Evolutionary conservation across 2,888 invertebrate genomes (phyloP).

Genomic region (Neoitamus cyanurus): DNA sequence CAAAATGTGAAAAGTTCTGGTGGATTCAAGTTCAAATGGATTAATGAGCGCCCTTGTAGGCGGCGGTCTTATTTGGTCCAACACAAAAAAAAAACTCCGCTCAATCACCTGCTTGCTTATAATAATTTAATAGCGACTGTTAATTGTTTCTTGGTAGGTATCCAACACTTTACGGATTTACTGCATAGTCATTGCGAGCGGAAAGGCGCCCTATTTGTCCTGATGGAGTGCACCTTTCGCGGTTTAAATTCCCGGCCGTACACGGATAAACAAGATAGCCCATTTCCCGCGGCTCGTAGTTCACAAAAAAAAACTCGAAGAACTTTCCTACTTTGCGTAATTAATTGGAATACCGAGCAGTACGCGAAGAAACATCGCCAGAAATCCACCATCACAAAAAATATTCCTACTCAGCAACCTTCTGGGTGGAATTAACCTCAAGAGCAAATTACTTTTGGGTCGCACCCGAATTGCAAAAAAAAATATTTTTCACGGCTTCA

Average conservation of each 20-base stretch:
- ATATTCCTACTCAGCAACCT: too few species aligned
- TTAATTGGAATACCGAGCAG: conserved; percentile 17
- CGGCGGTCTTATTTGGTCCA: neutral
- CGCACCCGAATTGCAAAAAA: too few species aligned
- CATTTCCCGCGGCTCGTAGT: conserved; percentile 29
- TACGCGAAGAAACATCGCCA: neutral
- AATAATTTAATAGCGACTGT: conserved; percentile 28
- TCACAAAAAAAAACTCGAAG: neutral
- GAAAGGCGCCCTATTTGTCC: conserved; percentile 22
- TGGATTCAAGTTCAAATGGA: neutral
- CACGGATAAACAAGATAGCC: neutral
- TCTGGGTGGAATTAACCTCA: too few species aligned
- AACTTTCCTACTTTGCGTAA: conserved; percentile 27
- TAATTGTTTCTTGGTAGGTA: neutral
- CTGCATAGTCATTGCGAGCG: neutral
- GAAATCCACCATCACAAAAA: too few species aligned
- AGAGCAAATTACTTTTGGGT: too few species aligned
- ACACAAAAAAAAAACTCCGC: neutral
- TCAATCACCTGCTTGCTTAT: conserved; percentile 17
- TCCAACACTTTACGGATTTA: conserved; percentile 22
- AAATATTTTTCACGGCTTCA: too few species aligned
- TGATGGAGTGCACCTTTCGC: neutral
- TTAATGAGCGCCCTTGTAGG: neutral
- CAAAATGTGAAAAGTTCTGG: neutral
- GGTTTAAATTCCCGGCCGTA: neutral